phyloP scores from a whole-genome alignment of 2,113 vertebrate species.

The Elephas maximus region DNA sequence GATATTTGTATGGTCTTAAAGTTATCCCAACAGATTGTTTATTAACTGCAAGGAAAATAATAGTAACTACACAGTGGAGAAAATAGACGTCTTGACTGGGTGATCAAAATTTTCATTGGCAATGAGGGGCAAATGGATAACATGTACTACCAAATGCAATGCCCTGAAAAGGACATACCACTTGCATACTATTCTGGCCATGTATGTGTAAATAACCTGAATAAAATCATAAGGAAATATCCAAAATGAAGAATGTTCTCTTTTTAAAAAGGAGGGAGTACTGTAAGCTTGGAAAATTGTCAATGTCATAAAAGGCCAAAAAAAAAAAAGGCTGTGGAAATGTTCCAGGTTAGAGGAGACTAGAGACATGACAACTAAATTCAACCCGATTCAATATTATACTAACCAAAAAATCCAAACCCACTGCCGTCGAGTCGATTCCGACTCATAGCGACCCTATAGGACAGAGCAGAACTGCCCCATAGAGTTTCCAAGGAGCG shows the following conservation, averaged over 20 bases:
- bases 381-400: not conserved
- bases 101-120: not conserved
- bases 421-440: too few species aligned
- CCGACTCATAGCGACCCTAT: too few species aligned
- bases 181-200: not conserved
- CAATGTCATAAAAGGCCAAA: not conserved
- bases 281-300: not conserved
- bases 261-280: not conserved
- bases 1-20: not conserved
- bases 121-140: not conserved
- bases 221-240: not conserved
- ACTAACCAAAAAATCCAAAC: too few species aligned
- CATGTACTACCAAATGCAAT: not conserved
- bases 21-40: not conserved
- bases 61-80: not conserved
- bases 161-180: not conserved
- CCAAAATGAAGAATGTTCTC: not conserved
- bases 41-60: slow-evolving; percentile 10
- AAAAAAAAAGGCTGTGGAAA: not conserved
- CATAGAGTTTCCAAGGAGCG: too few species aligned
- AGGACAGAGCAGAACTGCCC: too few species aligned
- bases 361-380: not conserved
- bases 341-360: not conserved
- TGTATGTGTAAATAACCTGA: not conserved
- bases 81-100: not conserved